A percentile compares a stretch with the other conserved stretches of the same genome.
Evolutionary conservation across 2,888 invertebrate species (phyloP).

Genomic region (Lasioglossum pauxillum): DNA sequence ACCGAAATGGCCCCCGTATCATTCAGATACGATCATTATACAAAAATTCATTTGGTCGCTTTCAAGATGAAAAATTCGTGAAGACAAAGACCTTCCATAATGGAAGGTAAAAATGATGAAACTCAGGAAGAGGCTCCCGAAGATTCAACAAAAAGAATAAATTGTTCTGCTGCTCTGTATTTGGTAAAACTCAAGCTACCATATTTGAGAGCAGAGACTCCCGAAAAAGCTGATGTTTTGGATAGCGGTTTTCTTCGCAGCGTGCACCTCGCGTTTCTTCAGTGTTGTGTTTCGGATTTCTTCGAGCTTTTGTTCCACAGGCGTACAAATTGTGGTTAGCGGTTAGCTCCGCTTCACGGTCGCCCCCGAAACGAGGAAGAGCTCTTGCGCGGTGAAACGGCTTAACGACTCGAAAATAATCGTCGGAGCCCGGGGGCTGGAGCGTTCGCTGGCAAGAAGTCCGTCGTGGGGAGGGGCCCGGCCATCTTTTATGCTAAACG

Average conservation of each 20-base stretch:
- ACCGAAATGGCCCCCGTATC: neutral
- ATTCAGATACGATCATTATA: neutral
- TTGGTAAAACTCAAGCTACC: neutral
- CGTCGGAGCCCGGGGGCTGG: constrained; percentile 60
- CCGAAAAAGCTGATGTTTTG: neutral
- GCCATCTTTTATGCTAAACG: constrained; percentile 34
- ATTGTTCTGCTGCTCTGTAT: neutral
- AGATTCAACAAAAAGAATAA: neutral
- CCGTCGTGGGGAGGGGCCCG: constrained; percentile 31
- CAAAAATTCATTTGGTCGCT: neutral
- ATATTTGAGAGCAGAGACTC: neutral
- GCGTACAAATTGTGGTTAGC: constrained; percentile 74
- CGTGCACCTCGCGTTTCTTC: neutral
- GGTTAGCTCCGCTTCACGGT: constrained; percentile 76
- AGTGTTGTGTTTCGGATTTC: constrained; percentile 21
- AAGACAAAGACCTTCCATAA: neutral
- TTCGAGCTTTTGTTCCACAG: constrained; percentile 45
- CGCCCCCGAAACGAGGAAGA: constrained; percentile 68
- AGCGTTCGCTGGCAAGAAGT: constrained; percentile 35
- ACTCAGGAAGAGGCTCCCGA: neutral
- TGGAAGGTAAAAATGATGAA: neutral
- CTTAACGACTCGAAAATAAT: constrained; percentile 75
- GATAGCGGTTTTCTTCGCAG: neutral
- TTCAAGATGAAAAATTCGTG: too few relatives aligned
- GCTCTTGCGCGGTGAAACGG: constrained; percentile 56